These are phyloP conservation scores for Entelurus aequoreus DNA, from an alignment of 2,113 vertebrate genomes.

Conservation along the genomic window DNA sequence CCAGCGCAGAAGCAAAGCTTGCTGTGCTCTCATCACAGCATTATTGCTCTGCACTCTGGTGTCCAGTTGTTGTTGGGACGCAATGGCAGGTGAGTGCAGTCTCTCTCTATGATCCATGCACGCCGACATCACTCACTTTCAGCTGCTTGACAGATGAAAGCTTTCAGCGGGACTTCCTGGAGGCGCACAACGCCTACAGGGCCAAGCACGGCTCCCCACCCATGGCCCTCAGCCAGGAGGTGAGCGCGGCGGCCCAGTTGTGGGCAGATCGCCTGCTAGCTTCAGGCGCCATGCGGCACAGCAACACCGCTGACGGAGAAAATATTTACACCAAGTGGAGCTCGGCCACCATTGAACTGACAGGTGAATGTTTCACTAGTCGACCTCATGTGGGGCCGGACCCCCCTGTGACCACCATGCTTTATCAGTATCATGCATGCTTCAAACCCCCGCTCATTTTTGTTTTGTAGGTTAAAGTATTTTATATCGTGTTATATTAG, in stretches of 20 bases:
- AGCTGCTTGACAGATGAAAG: conserved; percentile 23
- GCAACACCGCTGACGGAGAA: conserved; percentile 54
- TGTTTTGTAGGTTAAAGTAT: too few species aligned
- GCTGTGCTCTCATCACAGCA: too few species aligned
- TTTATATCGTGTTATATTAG: too few species aligned
- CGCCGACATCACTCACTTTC: too few species aligned
- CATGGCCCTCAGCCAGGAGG: conserved; percentile 33
- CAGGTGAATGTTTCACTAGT: conserved; percentile 34
- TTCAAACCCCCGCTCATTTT: background rate
- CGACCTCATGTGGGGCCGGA: too few species aligned
- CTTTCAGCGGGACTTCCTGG: conserved; percentile 58
- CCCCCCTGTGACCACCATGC: background rate
- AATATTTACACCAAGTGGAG: conserved; percentile 55
- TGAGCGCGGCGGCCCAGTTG: conserved; percentile 49
- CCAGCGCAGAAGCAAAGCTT: too few species aligned
- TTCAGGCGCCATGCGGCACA: conserved; percentile 34
- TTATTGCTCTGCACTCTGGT: too few species aligned
- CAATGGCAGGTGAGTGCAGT: too few species aligned
- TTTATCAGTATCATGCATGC: background rate
- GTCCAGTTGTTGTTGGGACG: too few species aligned
- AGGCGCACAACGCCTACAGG: conserved; percentile 62
- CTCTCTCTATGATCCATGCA: too few species aligned
- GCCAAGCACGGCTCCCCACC: conserved; percentile 25
- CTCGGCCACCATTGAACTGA: conserved; percentile 12
- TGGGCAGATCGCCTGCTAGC: conserved; percentile 65